Evolutionary conservation across 2,797 vertebrate species (phyloP).

Genomic region (Florisuga fusca): DNA sequence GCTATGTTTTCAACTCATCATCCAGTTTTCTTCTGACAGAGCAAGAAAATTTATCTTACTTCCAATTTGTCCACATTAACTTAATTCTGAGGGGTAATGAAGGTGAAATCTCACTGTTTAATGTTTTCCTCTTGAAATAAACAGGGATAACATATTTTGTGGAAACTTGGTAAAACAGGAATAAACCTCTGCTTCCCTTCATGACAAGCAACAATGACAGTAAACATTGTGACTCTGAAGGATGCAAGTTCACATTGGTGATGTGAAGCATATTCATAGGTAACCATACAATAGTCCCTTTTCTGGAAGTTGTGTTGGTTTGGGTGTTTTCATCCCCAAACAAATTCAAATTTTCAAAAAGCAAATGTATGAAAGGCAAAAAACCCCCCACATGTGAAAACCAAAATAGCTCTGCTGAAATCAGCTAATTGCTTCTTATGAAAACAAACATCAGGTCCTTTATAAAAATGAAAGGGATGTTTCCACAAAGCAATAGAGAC

Average conservation of each 20-base stretch:
- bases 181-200: not conserved
- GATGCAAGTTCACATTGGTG: not conserved
- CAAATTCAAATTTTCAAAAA: not conserved
- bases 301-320: not conserved
- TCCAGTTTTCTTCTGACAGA: not conserved
- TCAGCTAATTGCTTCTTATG: not conserved
- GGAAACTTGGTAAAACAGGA: not conserved
- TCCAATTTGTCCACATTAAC: not conserved
- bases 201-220: not conserved
- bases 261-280: not conserved
- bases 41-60: not conserved
- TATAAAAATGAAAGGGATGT: not conserved
- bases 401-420: not conserved
- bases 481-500: not conserved
- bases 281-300: not conserved
- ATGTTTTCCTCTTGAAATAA: not conserved
- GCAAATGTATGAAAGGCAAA: not conserved
- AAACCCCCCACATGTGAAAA: too few species aligned
- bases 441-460: not conserved
- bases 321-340: fast-evolving
- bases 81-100: not conserved
- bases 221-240: not conserved
- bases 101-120: not conserved
- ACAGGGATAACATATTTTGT: not conserved
- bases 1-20: not conserved